Evolutionary conservation across 2,888 invertebrate species (phyloP).

Genomic region (Drosophila robusta): DNA sequence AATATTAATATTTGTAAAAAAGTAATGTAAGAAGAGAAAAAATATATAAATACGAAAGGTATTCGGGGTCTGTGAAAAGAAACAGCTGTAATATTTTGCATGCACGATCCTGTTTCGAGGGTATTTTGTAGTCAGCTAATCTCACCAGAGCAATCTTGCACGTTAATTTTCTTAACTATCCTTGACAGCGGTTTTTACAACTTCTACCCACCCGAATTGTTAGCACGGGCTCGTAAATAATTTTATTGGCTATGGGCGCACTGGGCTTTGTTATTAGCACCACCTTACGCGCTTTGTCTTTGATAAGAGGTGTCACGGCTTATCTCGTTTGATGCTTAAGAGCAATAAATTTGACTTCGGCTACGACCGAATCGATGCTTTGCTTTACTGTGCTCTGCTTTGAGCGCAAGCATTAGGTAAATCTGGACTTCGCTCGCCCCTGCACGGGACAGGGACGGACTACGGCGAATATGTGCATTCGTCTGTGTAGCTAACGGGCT

Average conservation of each 20-base stretch:
- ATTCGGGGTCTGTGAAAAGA: too few species aligned
- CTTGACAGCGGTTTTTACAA: conserved; percentile 1
- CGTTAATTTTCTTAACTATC: neutral
- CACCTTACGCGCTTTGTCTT: conserved; percentile 15
- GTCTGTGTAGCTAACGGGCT: neutral
- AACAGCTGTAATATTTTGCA: too few species aligned
- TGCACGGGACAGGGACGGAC: too few species aligned
- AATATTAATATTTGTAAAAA: too few species aligned
- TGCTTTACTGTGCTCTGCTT: conserved; percentile 6
- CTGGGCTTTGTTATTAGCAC: conserved; percentile 18
- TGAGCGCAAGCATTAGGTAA: conserved; percentile 17
- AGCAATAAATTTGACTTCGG: conserved; percentile 34
- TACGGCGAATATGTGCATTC: conserved; percentile 19
- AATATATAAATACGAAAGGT: too few species aligned
- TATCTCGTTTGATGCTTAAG: conserved; percentile 13
- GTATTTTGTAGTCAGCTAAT: neutral
- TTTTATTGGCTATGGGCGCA: conserved; percentile 25
- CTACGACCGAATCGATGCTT: conserved; percentile 2
- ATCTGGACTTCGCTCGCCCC: conserved; percentile 1
- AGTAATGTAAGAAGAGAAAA: too few species aligned
- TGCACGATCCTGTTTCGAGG: neutral
- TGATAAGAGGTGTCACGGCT: conserved; percentile 29
- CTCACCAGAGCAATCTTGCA: too few species aligned
- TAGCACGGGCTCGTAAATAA: conserved; percentile 31
- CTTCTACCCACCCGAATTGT: conserved; percentile 9